Percentiles rank a stretch among this genome's conserved stretches.
Evolutionary conservation across 2,113 vertebrate genomes (phyloP).

Genomic region (Marmota flaviventris): DNA sequence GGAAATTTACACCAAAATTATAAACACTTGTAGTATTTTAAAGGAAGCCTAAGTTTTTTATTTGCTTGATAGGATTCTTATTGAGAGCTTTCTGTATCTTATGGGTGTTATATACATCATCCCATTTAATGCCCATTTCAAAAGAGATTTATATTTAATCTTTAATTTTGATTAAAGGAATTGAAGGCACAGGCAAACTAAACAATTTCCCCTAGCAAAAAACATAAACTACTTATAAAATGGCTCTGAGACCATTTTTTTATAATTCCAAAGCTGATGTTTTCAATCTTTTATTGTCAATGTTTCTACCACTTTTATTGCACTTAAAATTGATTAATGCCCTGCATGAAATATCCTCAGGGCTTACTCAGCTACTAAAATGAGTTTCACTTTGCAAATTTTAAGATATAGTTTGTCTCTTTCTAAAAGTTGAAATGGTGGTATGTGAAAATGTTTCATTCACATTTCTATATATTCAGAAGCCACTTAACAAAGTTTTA

Average conservation of each 20-base stretch:
- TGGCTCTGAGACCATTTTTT: background rate
- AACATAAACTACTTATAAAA: background rate
- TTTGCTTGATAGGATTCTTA: background rate
- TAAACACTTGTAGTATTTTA: background rate
- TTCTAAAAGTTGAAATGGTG: background rate
- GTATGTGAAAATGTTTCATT: background rate
- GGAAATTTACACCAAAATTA: background rate
- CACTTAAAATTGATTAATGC: background rate
- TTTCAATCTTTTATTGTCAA: background rate
- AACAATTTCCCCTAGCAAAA: background rate
- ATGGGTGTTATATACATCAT: background rate
- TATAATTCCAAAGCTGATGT: background rate
- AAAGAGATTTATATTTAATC: conserved; percentile 37
- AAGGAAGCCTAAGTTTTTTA: background rate
- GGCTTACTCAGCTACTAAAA: background rate
- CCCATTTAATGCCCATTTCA: background rate
- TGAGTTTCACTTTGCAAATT: background rate
- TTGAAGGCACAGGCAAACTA: background rate
- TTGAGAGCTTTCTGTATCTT: background rate
- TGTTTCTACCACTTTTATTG: background rate
- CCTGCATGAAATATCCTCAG: background rate
- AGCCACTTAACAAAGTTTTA: background rate
- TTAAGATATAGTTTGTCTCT: background rate
- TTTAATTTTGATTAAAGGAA: conserved; percentile 21
- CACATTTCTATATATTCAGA: background rate